Conservation (phyloP, 2,113 vertebrate genomes). For the Trichechus manatus region DNA sequence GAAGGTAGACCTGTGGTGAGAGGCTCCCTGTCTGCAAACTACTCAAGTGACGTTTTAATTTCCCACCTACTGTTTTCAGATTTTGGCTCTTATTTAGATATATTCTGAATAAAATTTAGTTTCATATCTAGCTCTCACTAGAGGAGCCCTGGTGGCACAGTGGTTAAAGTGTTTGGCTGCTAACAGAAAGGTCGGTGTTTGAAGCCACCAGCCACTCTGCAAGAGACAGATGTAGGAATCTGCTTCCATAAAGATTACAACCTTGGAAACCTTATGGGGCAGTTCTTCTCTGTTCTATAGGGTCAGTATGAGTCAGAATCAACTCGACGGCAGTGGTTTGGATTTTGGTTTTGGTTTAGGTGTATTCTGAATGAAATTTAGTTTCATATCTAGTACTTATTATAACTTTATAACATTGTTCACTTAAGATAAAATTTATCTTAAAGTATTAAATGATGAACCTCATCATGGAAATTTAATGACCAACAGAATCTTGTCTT, state of each 20-base stretch:
- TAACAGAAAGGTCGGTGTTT: too few species aligned
- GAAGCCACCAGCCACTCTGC: too few species aligned
- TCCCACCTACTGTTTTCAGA: neutral
- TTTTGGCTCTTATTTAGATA: neutral
- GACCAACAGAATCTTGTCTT: neutral
- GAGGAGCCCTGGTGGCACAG: too few species aligned
- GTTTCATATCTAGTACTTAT: neutral
- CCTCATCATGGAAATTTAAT: neutral
- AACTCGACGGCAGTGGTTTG: too few species aligned
- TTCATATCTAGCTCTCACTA: neutral
- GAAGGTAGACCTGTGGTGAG: neutral
- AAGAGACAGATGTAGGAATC: too few species aligned
- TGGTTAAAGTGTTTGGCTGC: too few species aligned
- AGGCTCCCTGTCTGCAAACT: neutral
- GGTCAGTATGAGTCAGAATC: too few species aligned
- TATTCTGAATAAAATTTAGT: neutral
- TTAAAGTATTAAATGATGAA: neutral
- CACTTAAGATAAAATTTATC: neutral
- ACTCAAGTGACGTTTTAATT: neutral
- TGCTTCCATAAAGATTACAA: too few species aligned
- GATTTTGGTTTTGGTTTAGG: neutral
- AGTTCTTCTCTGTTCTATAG: too few species aligned
- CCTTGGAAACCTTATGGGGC: too few species aligned
- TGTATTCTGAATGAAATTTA: slow-evolving; percentile 3
- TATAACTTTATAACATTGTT: neutral